Conservation (phyloP, 2,888 invertebrate genomes). For the Frankliniella intonsa region DNA sequence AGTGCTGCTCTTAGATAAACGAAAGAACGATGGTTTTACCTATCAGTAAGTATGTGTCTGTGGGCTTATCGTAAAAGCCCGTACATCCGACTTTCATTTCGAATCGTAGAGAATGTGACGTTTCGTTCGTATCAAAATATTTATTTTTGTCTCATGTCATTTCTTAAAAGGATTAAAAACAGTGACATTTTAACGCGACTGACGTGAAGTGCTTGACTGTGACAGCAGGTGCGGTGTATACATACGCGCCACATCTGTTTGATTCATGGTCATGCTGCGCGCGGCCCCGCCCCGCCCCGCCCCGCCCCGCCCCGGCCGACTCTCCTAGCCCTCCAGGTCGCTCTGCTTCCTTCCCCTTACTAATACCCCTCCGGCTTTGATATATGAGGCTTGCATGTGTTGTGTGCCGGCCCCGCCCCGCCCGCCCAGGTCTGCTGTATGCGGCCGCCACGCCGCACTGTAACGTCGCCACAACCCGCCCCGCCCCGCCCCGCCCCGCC, state of each 20-base stretch:
- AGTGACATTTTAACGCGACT: too few species aligned
- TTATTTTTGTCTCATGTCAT: too few species aligned
- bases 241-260: neutral
- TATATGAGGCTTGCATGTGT: constrained; percentile 1
- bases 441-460: neutral
- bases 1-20: too few species aligned
- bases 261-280: neutral
- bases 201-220: too few species aligned
- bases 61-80: too few species aligned
- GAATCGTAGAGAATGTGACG: too few species aligned
- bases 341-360: neutral
- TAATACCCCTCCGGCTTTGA: neutral
- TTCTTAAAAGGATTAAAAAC: too few species aligned
- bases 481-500: neutral
- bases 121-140: too few species aligned
- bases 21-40: too few species aligned
- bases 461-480: neutral
- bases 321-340: neutral
- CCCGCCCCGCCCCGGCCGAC: neutral
- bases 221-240: too few species aligned
- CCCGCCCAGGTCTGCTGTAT: neutral
- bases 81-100: too few species aligned
- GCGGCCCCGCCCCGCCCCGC: neutral
- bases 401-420: neutral
- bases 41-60: too few species aligned